Evolutionary conservation across 2,797 vertebrate species (phyloP), one percentile per base, ranked within the genome.

Genomic region (Passerculus sandwichensis): DNA sequence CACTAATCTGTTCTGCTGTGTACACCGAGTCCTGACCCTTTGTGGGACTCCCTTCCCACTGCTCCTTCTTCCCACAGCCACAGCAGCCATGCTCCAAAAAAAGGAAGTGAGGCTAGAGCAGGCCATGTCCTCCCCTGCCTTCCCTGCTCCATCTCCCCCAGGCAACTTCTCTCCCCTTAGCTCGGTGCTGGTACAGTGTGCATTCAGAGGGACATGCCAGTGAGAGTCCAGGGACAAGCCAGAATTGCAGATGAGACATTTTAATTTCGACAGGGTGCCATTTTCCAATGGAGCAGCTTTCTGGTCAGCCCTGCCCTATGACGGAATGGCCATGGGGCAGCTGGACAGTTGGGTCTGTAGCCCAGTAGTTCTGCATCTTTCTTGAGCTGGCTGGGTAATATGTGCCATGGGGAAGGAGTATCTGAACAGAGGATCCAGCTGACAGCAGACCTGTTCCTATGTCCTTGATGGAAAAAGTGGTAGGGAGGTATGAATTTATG

Each of bases 381-480:
- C 53, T 57, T 14, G 22, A 77, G 42, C 15, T 77, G 53, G 65
- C 34, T 32, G 44, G 21, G 9, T 21, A 61, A 20, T 34, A 48
- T 0, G 2, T 59, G 47, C 45, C 1, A 1, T 7, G 30, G 36
- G 13, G 44, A 62, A 75, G 40, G 27, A 40, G 7, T 10, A 8
- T 1, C 26, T 48, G 66, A 34, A 62, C 34, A 72, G 34, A 83
- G 45, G 40, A 53, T 22, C 22, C 59, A 40, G 15, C 29, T 59
- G 60, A 48, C 60, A 65, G 56, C 64, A 54, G 53, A 36, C 34
- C 25, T 89, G 42, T 26, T 75, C 36, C 69, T 48, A 2, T 29
- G 30, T 36, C 56, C 23, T 51, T 38, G 42, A 59, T 30, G 57
- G 48, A 79, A 88, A 89, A 75, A 75, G 18, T 5, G 20, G 25